Conservation (phyloP, 2,888 invertebrate species). For the Imbricaverruca yamaguchii region DNA sequence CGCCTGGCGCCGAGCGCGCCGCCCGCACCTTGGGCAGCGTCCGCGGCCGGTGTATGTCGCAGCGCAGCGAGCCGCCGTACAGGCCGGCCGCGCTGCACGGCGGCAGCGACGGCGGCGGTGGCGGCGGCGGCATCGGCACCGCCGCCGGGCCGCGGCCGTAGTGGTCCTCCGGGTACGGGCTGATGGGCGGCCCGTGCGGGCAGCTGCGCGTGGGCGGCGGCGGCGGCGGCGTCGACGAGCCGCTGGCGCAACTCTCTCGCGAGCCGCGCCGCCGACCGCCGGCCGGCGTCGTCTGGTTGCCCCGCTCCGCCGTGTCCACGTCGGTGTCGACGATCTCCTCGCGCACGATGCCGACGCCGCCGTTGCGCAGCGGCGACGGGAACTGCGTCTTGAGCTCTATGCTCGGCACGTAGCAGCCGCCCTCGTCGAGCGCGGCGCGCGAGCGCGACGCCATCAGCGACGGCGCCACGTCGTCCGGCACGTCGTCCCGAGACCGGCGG, state of each 20-base stretch:
- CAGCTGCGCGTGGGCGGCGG: constrained; percentile 15
- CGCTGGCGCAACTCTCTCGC: not conserved
- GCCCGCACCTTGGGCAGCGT: constrained; percentile 17
- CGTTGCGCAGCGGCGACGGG: not conserved
- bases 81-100: not conserved
- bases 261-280: not conserved
- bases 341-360: constrained; percentile 1
- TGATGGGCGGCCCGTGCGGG: constrained; percentile 19
- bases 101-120: constrained; percentile 6
- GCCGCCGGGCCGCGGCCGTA: not conserved
- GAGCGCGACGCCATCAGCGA: constrained; percentile 15
- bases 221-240: constrained; percentile 10
- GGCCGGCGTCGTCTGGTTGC: not conserved
- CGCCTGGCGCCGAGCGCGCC: not conserved
- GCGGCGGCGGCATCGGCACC: not conserved
- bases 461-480: constrained; percentile 38
- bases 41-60: constrained; percentile 3
- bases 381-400: not conserved
- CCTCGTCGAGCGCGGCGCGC: constrained; percentile 21
- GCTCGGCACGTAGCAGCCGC: constrained; percentile 14
- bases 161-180: constrained; percentile 15
- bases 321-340: not conserved
- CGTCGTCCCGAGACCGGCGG: constrained; percentile 36
- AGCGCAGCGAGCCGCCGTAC: constrained; percentile 5
- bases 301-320: not conserved